Conservation (phyloP, 2,797 vertebrate species). For the Enteromius mattozi region DNA sequence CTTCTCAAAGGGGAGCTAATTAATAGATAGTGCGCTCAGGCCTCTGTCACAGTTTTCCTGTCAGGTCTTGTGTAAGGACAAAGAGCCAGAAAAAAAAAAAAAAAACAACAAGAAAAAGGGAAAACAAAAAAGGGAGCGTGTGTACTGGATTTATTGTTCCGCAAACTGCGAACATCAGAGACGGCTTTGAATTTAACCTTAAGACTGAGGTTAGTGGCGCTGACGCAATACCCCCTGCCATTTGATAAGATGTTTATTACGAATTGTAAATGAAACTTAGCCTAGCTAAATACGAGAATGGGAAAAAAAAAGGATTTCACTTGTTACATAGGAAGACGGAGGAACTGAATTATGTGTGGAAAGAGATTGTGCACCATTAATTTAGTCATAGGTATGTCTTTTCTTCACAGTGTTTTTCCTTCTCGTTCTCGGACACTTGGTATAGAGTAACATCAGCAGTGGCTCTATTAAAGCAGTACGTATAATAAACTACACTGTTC, state of each 20-base stretch:
- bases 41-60: slow-evolving; percentile 60
- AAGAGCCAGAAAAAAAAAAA: slow-evolving; percentile 30
- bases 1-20: slow-evolving; percentile 68
- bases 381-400: slow-evolving; percentile 69
- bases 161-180: slow-evolving; percentile 40
- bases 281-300: slow-evolving; percentile 51
- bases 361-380: slow-evolving; percentile 60
- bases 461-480: slow-evolving; percentile 77
- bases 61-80: slow-evolving; percentile 54
- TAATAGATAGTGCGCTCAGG: slow-evolving; percentile 68
- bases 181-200: slow-evolving; percentile 53
- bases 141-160: slow-evolving; percentile 57
- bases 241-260: slow-evolving; percentile 59
- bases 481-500: slow-evolving; percentile 59
- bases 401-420: slow-evolving; percentile 67
- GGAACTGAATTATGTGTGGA: slow-evolving; percentile 30
- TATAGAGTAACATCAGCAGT: slow-evolving; percentile 69
- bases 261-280: slow-evolving; percentile 58
- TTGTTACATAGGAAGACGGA: not conserved
- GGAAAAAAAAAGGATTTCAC: slow-evolving; percentile 28
- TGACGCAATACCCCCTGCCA: slow-evolving; percentile 37
- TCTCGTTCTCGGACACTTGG: slow-evolving; percentile 64
- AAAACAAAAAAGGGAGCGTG: slow-evolving; percentile 5
- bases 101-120: not conserved
- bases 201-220: slow-evolving; percentile 23